These are phyloP conservation scores for Triplophysa tibetana DNA, from an alignment of 2,113 vertebrate genomes.

Conservation along the genomic window DNA sequence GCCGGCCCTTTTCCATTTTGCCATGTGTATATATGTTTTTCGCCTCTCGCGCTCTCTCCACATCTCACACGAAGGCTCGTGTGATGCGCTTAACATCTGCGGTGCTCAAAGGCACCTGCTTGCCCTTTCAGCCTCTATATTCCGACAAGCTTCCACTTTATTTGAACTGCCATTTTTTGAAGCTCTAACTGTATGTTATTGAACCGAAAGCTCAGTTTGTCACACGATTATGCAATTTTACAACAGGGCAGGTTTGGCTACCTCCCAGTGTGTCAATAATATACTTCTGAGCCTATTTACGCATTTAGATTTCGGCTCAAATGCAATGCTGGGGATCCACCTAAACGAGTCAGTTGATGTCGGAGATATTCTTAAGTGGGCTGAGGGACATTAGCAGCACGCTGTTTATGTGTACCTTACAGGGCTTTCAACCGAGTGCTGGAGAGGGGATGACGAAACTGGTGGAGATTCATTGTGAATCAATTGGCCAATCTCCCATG, in stretches of 20 bases:
- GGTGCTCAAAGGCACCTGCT: conserved; percentile 33
- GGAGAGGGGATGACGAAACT: conserved; percentile 23
- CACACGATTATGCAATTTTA: neutral
- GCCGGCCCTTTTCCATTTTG: conserved; percentile 55
- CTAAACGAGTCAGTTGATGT: neutral
- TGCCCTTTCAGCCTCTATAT: conserved; percentile 31
- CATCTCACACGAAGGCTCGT: conserved; percentile 26
- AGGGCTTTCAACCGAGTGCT: conserved; percentile 34
- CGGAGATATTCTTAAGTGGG: neutral
- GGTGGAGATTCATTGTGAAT: conserved; percentile 60
- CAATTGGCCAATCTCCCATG: conserved; percentile 55
- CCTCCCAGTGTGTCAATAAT: conserved; percentile 26
- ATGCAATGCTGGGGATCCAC: conserved; percentile 18
- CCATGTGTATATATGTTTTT: conserved; percentile 37
- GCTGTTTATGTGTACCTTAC: too few relatives aligned
- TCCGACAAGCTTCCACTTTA: conserved; percentile 33
- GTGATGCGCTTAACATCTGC: conserved; percentile 47
- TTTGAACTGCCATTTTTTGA: conserved; percentile 18
- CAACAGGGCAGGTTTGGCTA: conserved; percentile 30
- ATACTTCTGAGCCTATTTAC: neutral
- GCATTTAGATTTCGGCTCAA: conserved; percentile 14
- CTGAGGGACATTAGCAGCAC: neutral
- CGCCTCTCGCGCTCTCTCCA: conserved; percentile 18
- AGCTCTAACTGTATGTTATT: neutral
- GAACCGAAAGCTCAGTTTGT: conserved; percentile 28